Conservation (phyloP, 2,113 vertebrate species). For the Macquaria ambigua region DNA sequence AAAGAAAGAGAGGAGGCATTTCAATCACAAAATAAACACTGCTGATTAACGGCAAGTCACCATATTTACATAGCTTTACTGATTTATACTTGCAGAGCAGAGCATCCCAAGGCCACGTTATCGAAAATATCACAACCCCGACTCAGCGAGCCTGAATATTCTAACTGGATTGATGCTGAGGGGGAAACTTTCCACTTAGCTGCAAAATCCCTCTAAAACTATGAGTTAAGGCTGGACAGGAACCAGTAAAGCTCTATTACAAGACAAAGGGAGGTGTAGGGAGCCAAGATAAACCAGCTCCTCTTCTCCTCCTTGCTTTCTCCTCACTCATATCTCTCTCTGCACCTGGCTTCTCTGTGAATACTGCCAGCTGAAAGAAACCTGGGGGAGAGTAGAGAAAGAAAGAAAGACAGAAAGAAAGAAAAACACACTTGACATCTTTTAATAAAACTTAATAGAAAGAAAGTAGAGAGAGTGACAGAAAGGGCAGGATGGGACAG, state of each 20-base stretch:
- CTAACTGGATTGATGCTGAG: slow-evolving; percentile 10
- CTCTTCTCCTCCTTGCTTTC: slow-evolving; percentile 10
- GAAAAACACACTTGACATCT: not conserved
- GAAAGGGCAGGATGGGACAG: not conserved
- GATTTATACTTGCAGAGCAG: slow-evolving; percentile 28
- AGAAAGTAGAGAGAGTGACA: not conserved
- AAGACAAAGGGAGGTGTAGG: not conserved
- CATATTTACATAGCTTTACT: slow-evolving; percentile 19
- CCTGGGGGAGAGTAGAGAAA: not conserved
- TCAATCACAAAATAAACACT: not conserved
- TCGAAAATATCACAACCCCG: slow-evolving; percentile 1
- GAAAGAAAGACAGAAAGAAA: not conserved
- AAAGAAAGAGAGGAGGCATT: not conserved
- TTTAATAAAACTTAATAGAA: slow-evolving; percentile 6
- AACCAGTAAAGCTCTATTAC: slow-evolving; percentile 28
- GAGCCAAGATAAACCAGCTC: slow-evolving; percentile 57
- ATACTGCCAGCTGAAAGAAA: slow-evolving; percentile 27
- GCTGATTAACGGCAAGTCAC: not conserved
- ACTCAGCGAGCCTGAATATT: slow-evolving; percentile 17
- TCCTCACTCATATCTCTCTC: slow-evolving; percentile 7
- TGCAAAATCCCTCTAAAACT: slow-evolving; percentile 27
- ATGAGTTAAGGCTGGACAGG: slow-evolving; percentile 25
- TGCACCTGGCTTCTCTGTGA: slow-evolving; percentile 21
- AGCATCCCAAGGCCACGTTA: slow-evolving; percentile 10
- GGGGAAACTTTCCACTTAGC: slow-evolving; percentile 17